A percentile compares a stretch with the other conserved stretches of the same genome.
phyloP scores from a whole-genome alignment of 1,140 invertebrate species.

The Pemphigus obesinymphae region DNA sequence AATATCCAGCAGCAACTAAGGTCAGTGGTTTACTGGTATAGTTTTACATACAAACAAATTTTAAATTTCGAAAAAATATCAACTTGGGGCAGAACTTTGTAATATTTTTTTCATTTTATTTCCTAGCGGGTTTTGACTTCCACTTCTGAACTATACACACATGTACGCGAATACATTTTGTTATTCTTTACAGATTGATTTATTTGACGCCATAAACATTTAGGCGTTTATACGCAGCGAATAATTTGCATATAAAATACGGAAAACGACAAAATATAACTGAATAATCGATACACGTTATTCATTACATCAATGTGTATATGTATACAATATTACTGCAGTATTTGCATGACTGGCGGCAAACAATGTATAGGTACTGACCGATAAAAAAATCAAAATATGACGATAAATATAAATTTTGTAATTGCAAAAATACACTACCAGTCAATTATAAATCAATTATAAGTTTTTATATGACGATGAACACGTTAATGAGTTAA shows the following conservation, averaged over 20 bases:
- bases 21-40: too few species aligned
- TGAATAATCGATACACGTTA: background rate
- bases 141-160: background rate
- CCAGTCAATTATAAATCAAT: too few species aligned
- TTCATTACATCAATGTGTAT: background rate
- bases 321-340: background rate
- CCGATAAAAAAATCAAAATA: too few species aligned
- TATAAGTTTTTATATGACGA: too few species aligned
- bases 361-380: background rate
- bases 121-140: background rate
- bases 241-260: background rate
- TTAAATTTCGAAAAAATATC: too few species aligned
- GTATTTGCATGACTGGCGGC: background rate
- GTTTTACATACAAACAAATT: too few species aligned
- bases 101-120: too few species aligned
- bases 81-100: too few species aligned
- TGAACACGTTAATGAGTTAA: too few species aligned
- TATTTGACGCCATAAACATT: background rate
- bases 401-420: too few species aligned
- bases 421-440: too few species aligned
- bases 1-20: too few species aligned
- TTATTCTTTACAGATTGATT: background rate
- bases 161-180: background rate
- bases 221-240: background rate
- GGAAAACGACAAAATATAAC: background rate